A percentile compares a stretch with the other conserved stretches of the same genome.
These are phyloP conservation scores for Drosophila arizonae DNA, from an alignment of 1,140 invertebrate species.

Conservation along the genomic window DNA sequence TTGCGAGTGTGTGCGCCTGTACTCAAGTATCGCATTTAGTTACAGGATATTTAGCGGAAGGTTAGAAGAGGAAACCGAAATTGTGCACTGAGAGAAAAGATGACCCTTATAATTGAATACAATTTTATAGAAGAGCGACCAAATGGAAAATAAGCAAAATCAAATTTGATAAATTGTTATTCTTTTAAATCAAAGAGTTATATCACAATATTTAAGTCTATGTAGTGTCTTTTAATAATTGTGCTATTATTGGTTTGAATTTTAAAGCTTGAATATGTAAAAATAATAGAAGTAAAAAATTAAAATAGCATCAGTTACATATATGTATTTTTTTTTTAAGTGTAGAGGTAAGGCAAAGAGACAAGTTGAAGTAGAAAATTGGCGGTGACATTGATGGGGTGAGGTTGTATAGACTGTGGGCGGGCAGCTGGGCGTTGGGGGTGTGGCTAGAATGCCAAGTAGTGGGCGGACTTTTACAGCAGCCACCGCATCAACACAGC, in stretches of 20 bases:
- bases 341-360: constrained; percentile 10
- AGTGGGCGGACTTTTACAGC: constrained; percentile 28
- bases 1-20: constrained; percentile 59
- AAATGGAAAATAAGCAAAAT: too few species aligned
- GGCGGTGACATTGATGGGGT: constrained; percentile 75
- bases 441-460: constrained; percentile 11
- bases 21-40: constrained; percentile 42
- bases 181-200: background rate
- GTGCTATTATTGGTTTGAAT: too few species aligned
- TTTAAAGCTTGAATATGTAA: too few species aligned
- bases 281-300: background rate
- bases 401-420: constrained; percentile 13
- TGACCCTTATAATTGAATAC: too few species aligned
- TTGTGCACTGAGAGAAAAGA: background rate
- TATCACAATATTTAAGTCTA: too few species aligned
- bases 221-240: too few species aligned
- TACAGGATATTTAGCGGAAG: constrained; percentile 9
- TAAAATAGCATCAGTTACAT: background rate
- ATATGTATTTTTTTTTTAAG: background rate
- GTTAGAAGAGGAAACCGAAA: constrained; percentile 25
- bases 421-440: background rate
- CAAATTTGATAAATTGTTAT: too few species aligned
- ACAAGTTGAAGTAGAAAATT: constrained; percentile 65
- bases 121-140: too few species aligned
- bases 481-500: constrained; percentile 47